Evolutionary conservation across 2,888 invertebrate species (phyloP), one percentile per base, ranked within the genome.

Genomic region (Poecilus cupreus): DNA sequence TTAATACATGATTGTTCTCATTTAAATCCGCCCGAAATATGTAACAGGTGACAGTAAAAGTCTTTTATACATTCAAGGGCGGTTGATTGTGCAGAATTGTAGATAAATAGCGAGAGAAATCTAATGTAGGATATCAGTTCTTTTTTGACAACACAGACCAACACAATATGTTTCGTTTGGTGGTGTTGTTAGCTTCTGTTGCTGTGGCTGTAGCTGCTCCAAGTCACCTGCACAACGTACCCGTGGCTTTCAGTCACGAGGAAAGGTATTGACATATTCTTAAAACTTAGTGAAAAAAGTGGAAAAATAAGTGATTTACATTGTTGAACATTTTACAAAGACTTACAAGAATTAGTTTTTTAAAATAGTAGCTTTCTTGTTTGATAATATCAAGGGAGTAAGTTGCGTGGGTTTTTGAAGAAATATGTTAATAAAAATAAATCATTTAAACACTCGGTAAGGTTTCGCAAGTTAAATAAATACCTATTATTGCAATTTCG

Each of bases 21-120:
- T 54, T 22, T 54, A 22, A 54, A 54, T 20, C 18, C 22, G 54
- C 54, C 54, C 54, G 20, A 54, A 54, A 54, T 54, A 20, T 54
- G 18, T 54, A 64, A 37, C 64, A 64, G 37, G 64, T 64, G 64
- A 64, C 64, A 64, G 64, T 64, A 64, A 64, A 64, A 64, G 64
- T 54, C 11, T 20, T 8, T 54, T 11, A n/a, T n/a, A 5, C 10
- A 20, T 54, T 54, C 54, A 54, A 54, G 54, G 54, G 54, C 54
- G 54, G 20, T 54, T 20, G 20, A 22, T 54, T 32, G 32, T 32
- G 32, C 32, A 24, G 16, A 75, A 24, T 22, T 13, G 60, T 26
- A 24, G 26, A 60, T 60, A 60, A 60, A 60, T 60, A 60, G 60
- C 60, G 26, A 11, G 32, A 5, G 22, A 26, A 60, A 60, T 60